Base-by-base conservation (phyloP, 2,888 invertebrate species). In the Itoplectis maculator region DNA sequence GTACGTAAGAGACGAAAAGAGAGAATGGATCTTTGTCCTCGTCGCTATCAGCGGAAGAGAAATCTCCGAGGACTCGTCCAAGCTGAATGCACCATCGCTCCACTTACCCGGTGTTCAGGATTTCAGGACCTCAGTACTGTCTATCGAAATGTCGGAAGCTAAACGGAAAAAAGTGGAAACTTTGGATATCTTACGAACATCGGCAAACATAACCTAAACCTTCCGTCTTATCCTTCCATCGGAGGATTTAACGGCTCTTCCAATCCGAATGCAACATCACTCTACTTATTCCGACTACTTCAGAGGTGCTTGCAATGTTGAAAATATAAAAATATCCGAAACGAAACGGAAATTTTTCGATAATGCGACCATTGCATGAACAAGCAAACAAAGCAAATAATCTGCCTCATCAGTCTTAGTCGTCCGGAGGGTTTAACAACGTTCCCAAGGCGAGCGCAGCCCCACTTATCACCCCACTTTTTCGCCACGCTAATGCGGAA, bases 61-160 rank as follows among this genome's bases (percentile, higher is more conserved):
- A 73, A 49, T 37, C 61, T 47, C 73, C 20, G 18, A 8, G 35
- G 73, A 73, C 18, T 47, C 29, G 47, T 49, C 47, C 47, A 45
- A 51, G 20, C 37, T 29, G 35, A 11, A 18, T 18, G 37, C 49
- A 49, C 35, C 66, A 13, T 29, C n/a, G 47, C 13, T 66, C 29
- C 29, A 20, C 0, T 49, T 23, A 23, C 23, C 18, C 45, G 1
- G 20, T 13, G 1, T 65, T 49, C 47, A n/a, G n/a, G n/a, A n/a
- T n/a, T 45, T 15, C 29, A 6, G 59, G 18, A 70, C 11, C 23
- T 56, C 40, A n/a, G n/a, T 6, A 15, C 37, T 37, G 37, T 15
- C 59, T n/a, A 35, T 37, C n/a, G 3, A 37, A 63, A 63, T 59
- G 29, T 35, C 35, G 15, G 35, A 8, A 35, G 29, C 15, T 9